Evolutionary conservation across 2,113 vertebrate genomes (phyloP), one percentile per base, ranked within the genome.

Genomic region (Siphamia tubifer): DNA sequence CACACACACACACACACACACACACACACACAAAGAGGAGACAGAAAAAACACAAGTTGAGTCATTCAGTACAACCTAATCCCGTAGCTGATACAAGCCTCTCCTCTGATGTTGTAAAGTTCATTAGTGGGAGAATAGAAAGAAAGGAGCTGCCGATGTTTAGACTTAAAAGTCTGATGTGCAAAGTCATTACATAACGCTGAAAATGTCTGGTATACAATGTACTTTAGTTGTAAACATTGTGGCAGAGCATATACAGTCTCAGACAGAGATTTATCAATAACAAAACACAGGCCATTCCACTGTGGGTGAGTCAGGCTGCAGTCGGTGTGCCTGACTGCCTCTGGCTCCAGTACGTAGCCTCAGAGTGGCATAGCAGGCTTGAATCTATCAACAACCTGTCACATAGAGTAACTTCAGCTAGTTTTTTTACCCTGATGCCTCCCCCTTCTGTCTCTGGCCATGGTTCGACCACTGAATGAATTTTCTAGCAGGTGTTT

Each of bases 371-470:
- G 61, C 35, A 52, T 13, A 47, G 57, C 82, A 74, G 68, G 35
- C 74, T 53, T 78, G 25, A 51, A 67, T 71, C 80, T 56, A 64
- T 86, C 84, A 80, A 79, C 77, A 73, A 67, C 56, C 74, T 79
- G 72, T 77, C 80, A 71, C 48, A 81, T 15, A 32, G 20, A 77
- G 6, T 35, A 56, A 52, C 54, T 56, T 56, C 16, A 66, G 34
- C 48, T 30, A 19, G 35, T 63, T 25, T 15, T 12, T 31, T 53
- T n/a, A n/a, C 30, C 19, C 13, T 36, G 2, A 40, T 28, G 16
- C 24, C 20, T 24, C 34, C 53, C n/a, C 4, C 38, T 55, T 43
- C 25, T 28, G 38, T 42, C 24, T 47, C 36, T 23, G 51, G 27
- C 39, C 58, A 35, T 54, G 15, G 62, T 52, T 66, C 6, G 12